Conservation (phyloP, 2,888 invertebrate genomes). For the Ornithoptera alexandrae region DNA sequence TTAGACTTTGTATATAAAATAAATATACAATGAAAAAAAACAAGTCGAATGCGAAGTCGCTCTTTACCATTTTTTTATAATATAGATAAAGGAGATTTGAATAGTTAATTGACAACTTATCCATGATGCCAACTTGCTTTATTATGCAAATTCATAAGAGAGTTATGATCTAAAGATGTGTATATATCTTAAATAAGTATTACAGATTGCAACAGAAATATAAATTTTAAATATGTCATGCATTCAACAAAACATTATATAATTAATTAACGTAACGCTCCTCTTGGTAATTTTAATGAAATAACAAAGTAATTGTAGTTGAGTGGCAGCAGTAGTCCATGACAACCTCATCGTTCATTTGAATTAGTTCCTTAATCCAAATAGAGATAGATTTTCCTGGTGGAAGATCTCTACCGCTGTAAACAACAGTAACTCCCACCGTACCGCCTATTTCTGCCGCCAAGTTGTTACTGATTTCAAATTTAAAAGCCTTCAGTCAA, state of each 20-base stretch:
- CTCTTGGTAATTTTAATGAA: background rate
- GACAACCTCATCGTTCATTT: background rate
- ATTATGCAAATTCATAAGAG: background rate
- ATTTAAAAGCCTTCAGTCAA: too few relatives aligned
- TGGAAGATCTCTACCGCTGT: too few relatives aligned
- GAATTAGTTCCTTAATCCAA: background rate
- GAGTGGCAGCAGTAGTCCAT: background rate
- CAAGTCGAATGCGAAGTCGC: too few relatives aligned
- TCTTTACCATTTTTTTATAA: too few relatives aligned
- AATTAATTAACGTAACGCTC: background rate
- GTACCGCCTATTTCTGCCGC: too few relatives aligned
- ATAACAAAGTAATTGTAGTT: background rate
- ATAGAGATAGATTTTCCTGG: too few relatives aligned
- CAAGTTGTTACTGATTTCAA: too few relatives aligned
- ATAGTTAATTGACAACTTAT: background rate
- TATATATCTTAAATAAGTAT: too few relatives aligned
- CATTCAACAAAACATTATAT: background rate
- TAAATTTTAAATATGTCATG: background rate
- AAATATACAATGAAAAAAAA: too few relatives aligned
- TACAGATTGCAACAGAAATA: too few relatives aligned
- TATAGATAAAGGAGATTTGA: background rate
- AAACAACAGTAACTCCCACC: too few relatives aligned
- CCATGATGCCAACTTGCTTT: background rate
- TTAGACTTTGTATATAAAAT: too few relatives aligned
- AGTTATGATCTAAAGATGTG: background rate